Evolutionary conservation across 2,888 invertebrate species (phyloP), one percentile per base, ranked within the genome.

Genomic region (Stegana nigrithorax): DNA sequence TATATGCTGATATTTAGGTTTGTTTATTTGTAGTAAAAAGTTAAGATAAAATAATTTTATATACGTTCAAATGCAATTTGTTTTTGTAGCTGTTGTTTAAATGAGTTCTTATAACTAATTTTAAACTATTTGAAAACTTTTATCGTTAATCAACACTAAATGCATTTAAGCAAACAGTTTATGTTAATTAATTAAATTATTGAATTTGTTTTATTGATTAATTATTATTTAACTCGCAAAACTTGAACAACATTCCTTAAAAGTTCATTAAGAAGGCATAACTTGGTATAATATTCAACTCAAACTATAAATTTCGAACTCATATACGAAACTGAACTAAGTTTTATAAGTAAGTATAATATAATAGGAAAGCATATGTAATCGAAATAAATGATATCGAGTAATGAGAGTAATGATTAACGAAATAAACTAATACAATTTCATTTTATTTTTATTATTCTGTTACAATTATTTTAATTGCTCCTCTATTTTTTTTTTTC

Each of bases 61-160:
- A 68, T 66, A 79, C 80, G 81, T 68, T 72, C 66, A 83, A 81
- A 82, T 82, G 82, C 82, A 82, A 82, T 82, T 82, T 82, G 81
- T 82, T 82, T 82, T 78, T 69, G 26, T 17, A n/a, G n/a, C n/a
- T n/a, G n/a, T 55, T 59, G 45, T 66, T 60, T 32, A 55, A 29
- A 64, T 62, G 50, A 39, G 21, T 26, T 57, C 27, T 64, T 65
- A 64, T 29, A 60, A 50, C 67, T 62, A 63, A 57, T 39, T 60
- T 73, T 75, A 45, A 71, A 59, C 71, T 80, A 76, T 60, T 76
- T 64, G 64, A 62, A 67, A 71, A 59, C 65, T 65, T 61, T 58
- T 6, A 39, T 21, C 14, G 29, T 66, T 56, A 59, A 64, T n/a
- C 29, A 73, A 70, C 45, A 62, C 59, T 58, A 57, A 53, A 72